These are phyloP conservation scores for Sturnira hondurensis DNA, from an alignment of 2,113 vertebrate species.

Conservation along the genomic window DNA sequence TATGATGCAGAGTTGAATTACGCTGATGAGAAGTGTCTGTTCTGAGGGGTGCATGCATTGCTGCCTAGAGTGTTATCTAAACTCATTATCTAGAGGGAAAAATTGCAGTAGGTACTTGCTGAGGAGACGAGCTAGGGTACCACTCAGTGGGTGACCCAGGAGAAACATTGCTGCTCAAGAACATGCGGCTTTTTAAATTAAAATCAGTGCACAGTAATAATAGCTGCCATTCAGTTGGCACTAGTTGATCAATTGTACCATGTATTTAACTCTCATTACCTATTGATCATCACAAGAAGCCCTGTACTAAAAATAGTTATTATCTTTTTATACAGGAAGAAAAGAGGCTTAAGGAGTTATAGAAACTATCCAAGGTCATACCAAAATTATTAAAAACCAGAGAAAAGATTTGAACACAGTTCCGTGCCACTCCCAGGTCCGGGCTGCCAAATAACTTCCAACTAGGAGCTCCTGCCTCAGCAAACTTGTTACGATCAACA, in stretches of 20 bases:
- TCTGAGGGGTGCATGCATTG: not conserved
- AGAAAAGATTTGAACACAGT: not conserved
- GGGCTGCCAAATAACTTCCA: not conserved
- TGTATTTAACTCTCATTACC: no score
- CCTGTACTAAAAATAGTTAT: not conserved
- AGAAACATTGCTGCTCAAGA: not conserved
- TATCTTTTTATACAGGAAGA: not conserved
- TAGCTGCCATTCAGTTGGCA: not conserved
- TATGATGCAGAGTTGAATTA: not conserved
- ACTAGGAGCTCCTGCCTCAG: not conserved
- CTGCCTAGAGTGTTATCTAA: not conserved
- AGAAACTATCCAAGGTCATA: not conserved
- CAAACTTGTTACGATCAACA: not conserved
- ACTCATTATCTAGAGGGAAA: not conserved
- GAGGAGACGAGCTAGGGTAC: not conserved
- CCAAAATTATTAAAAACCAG: not conserved
- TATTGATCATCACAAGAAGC: not conserved
- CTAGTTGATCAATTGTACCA: not conserved
- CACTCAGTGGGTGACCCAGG: no score
- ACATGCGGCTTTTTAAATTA: not conserved
- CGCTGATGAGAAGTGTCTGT: not conserved
- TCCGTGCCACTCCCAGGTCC: not conserved
- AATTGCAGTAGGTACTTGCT: not conserved
- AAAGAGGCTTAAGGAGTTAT: not conserved
- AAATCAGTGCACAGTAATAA: not conserved